phyloP scores from a whole-genome alignment of 2,797 vertebrate genomes.

The Oreochromis grahami region DNA sequence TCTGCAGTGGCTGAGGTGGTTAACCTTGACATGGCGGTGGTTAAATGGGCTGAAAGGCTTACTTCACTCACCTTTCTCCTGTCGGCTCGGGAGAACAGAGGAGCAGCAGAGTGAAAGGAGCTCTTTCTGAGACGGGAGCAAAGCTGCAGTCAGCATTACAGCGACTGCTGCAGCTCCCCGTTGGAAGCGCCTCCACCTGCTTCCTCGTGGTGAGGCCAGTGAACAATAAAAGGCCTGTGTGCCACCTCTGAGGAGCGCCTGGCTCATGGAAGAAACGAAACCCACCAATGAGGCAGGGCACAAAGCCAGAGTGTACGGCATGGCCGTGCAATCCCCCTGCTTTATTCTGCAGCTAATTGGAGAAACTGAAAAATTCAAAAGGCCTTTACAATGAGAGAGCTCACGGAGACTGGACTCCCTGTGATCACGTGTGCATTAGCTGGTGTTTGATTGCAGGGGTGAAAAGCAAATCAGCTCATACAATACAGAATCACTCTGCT shows the following conservation, averaged over 20 bases:
- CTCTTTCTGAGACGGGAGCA: slow-evolving; percentile 55
- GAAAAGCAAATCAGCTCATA: background rate
- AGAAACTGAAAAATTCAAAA: background rate
- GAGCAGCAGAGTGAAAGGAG: slow-evolving; percentile 54
- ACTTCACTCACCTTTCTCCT: slow-evolving; percentile 45
- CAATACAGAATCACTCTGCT: background rate
- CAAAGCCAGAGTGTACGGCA: background rate
- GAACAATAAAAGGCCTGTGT: slow-evolving; percentile 60
- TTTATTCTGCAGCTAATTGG: background rate
- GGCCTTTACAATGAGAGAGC: background rate
- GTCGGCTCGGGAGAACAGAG: slow-evolving; percentile 16
- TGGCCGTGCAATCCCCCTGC: background rate
- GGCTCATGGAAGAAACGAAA: background rate
- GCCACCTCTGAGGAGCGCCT: background rate
- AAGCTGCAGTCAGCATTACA: background rate
- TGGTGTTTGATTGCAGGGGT: background rate
- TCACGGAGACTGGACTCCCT: background rate
- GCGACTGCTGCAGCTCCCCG: background rate
- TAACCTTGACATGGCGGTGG: slow-evolving; percentile 30
- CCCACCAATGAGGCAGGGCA: background rate
- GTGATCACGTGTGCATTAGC: background rate
- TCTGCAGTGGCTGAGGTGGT: slow-evolving; percentile 13
- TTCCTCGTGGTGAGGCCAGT: slow-evolving; percentile 25
- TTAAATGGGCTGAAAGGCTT: slow-evolving; percentile 48
- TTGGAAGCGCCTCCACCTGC: slow-evolving; percentile 61